A percentile compares a stretch with the other conserved stretches of the same genome.
These are phyloP conservation scores for Platerodrilus igneus DNA, from an alignment of 2,888 invertebrate genomes.

Conservation along the genomic window DNA sequence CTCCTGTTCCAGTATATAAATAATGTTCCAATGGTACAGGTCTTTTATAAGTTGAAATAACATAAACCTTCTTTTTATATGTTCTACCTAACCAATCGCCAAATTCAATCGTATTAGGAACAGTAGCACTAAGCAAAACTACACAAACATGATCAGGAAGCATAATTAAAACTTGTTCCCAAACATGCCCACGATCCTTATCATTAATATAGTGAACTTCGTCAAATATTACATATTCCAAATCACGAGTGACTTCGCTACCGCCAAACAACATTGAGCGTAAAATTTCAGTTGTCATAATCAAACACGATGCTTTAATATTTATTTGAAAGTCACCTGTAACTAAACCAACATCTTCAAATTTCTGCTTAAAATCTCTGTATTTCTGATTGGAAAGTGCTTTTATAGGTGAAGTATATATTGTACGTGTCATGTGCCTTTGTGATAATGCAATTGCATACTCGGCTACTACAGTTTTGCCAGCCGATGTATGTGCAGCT, in stretches of 20 bases:
- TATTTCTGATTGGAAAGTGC: slow-evolving; percentile 99
- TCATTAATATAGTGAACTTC: slow-evolving; percentile 99
- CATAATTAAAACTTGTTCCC: slow-evolving; percentile 96
- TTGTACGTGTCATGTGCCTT: slow-evolving; percentile 84
- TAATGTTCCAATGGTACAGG: slow-evolving; percentile 96
- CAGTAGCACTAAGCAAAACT: slow-evolving; percentile 96
- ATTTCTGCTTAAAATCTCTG: slow-evolving; percentile 90
- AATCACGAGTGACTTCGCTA: slow-evolving; percentile 87
- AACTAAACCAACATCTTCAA: slow-evolving; percentile 88
- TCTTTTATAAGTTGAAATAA: slow-evolving; percentile 87
- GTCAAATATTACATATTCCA: slow-evolving; percentile 98
- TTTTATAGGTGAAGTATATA: slow-evolving; percentile 99
- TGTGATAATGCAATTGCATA: slow-evolving; percentile 96
- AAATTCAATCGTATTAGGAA: slow-evolving; percentile 94
- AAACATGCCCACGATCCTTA: slow-evolving; percentile 85
- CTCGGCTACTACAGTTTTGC: slow-evolving; percentile 98
- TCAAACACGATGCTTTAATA: slow-evolving; percentile 87
- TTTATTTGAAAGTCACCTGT: slow-evolving; percentile 97
- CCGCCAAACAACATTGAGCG: slow-evolving; percentile 96
- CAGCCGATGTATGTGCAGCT: slow-evolving; percentile 98
- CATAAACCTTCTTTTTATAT: slow-evolving; percentile 83
- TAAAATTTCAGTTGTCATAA: slow-evolving; percentile 99
- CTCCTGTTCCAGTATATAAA: slow-evolving; percentile 79
- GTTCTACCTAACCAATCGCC: slow-evolving; percentile 90
- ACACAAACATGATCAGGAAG: slow-evolving; percentile 92